Base-by-base conservation (phyloP, 92 coral and sea anemone species). In the Actinostola sp. region DNA sequence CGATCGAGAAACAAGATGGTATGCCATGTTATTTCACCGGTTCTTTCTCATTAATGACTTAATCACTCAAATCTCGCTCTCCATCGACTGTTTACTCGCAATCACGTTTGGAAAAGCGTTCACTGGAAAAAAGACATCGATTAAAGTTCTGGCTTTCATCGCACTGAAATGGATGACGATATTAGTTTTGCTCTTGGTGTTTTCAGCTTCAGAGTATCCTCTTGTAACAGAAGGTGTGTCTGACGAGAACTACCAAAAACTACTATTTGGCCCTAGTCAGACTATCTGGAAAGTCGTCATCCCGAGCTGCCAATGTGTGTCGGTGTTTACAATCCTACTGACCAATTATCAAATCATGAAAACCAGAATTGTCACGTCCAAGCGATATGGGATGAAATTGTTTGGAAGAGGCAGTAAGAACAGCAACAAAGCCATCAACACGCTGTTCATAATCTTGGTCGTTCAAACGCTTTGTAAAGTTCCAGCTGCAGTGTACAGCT, bases 1-100 rank as follows among this genome's bases (percentile, higher is more conserved):
- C 19, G 66, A 49, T 30, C 51, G 60, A 45, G 60, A 73, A 25
- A 43, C 61, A 25, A 42, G 79, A 44, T 73, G 79, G 79, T 73
- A 42, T 20, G 70, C 79, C 24, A 61, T 73, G 68, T 23, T 73
- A 29, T 73, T 61, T 60, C 79, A 73, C 46, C 79, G 79, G 8
- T 73, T 42, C 48, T 73, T 73, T 44, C 58, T 73, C 8, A 51
- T 73, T 1, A 73, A 73, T 30, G 79, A 73, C 30, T 42, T 73
- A 7, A 42, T 73, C 61, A 34, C 69, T 13, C 79, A 73, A 39
- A 16, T 73, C 3, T 16, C 33, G 14, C 61, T 59, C 28, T 42
- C 59, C 16, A 1, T 73, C 61, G 79, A 73, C 41, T 73, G 79
- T 17, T 49, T 43, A 7, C 62, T 73, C 0, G 79, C 69, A 3